Percentiles rank a stretch among this genome's conserved stretches.
Evolutionary conservation across 2,113 vertebrate species (phyloP).

Genomic region (Microtus montanus): DNA sequence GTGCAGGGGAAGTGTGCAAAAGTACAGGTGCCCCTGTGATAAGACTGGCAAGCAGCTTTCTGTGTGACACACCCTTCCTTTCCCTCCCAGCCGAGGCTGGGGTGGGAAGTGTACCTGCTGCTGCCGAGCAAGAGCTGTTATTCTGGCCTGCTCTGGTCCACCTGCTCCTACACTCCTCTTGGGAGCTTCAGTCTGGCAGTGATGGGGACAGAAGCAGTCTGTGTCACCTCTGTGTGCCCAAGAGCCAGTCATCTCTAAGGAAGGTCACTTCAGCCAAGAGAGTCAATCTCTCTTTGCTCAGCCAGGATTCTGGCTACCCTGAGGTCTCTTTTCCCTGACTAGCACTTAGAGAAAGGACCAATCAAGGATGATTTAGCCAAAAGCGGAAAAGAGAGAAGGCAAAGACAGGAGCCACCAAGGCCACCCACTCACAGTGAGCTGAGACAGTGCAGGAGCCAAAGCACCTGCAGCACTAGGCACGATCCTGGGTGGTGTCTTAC

Average conservation of each 20-base stretch:
- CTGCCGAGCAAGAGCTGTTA: neutral
- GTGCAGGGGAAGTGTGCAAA: neutral
- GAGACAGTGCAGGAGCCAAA: neutral
- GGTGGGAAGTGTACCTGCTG: fast-evolving
- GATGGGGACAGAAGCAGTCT: neutral
- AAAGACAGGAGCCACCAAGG: neutral
- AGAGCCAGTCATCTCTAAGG: neutral
- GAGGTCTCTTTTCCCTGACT: neutral
- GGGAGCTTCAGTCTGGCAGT: neutral
- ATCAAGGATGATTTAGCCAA: neutral
- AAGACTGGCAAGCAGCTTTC: neutral
- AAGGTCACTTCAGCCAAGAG: neutral
- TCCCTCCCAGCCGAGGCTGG: neutral
- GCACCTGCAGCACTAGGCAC: neutral
- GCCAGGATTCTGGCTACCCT: neutral
- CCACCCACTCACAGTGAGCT: neutral
- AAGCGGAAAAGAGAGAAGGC: neutral
- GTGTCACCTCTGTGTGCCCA: neutral
- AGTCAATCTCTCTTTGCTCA: neutral
- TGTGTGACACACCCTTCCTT: fast-evolving
- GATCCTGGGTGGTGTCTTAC: conserved; percentile 82
- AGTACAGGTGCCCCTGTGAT: neutral
- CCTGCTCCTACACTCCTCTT: neutral
- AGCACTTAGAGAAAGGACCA: neutral
- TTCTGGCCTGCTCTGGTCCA: neutral